Conservation (phyloP, 1,140 invertebrate species). For the Hycleus cichorii region DNA sequence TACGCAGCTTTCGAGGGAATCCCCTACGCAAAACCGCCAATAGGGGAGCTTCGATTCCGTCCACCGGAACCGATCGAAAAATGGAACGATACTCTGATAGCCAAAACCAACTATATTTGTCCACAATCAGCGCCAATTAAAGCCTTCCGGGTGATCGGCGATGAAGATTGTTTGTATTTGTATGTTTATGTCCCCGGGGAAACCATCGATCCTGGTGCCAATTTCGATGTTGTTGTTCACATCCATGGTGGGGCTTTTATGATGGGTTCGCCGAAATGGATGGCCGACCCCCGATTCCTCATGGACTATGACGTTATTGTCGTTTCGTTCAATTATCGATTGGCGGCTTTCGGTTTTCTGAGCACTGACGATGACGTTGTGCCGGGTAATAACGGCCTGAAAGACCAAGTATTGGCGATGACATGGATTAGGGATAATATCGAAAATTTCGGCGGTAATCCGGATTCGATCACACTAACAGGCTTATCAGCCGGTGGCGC, state of each 20-base stretch:
- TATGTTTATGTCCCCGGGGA: slow-evolving; percentile 43
- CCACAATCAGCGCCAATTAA: not conserved
- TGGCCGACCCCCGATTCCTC: slow-evolving; percentile 48
- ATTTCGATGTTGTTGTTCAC: slow-evolving; percentile 49
- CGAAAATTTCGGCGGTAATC: slow-evolving; percentile 47
- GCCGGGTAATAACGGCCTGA: slow-evolving; percentile 54
- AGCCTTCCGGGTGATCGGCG: slow-evolving; percentile 29
- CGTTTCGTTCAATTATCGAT: slow-evolving; percentile 57
- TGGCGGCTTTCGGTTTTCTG: slow-evolving; percentile 55
- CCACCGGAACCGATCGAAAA: not conserved
- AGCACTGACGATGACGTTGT: slow-evolving; percentile 48
- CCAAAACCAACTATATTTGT: not conserved
- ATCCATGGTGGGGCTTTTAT: slow-evolving; percentile 55
- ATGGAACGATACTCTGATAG: not conserved
- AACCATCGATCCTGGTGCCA: slow-evolving; percentile 33
- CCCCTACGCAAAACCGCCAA: slow-evolving; percentile 63
- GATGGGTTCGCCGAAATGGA: slow-evolving; percentile 44
- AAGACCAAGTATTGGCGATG: slow-evolving; percentile 53
- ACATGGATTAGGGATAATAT: slow-evolving; percentile 54
- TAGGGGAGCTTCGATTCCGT: slow-evolving; percentile 55
- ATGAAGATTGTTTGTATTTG: slow-evolving; percentile 48
- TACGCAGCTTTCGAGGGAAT: slow-evolving; percentile 51
- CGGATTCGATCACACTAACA: slow-evolving; percentile 44
- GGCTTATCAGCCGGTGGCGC: slow-evolving; percentile 49
- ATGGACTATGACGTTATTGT: slow-evolving; percentile 54